Base-by-base conservation (phyloP, 2,888 invertebrate species). In the Chloroclysta siterata region DNA sequence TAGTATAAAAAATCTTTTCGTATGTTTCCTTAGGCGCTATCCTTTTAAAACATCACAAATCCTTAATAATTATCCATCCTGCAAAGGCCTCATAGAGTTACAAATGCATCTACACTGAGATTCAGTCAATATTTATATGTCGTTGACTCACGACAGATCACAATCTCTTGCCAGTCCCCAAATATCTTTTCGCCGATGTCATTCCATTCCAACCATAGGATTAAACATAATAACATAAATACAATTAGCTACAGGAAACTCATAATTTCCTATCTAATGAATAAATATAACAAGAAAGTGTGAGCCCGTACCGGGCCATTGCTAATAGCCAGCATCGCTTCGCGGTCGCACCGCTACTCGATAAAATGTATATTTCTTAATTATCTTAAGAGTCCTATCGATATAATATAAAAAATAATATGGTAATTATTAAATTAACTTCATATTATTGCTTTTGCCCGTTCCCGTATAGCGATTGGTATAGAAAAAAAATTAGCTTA, bases 91-190 rank as follows among this genome's bases (percentile, higher is more conserved):
- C 93, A 91, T 91, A 89, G 92, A 93, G 90, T 92, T 89, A 91
- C 88, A 92, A 93, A 93, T 93, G 93, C 93, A 93, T 93, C 93
- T 93, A 93, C 90, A 90, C 87, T 93, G 93, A 93, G 93, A 93
- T 93, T 93, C 93, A 93, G 93, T 93, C 93, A 91, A 89, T 93
- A 90, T 93, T 93, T 93, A 92, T 93, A 91, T 88, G 93, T 93
- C 93, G 93, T 88, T 92, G 93, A 93, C 93, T 85, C 85, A 90
- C 93, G 93, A 93, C 93, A 87, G 90, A 93, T 93, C 93, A 93
- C 93, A 93, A 90, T 92, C 93, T 91, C 90, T 90, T 86, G 89
- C 90, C 91, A 91, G 89, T 91, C 87, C 90, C 86, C 87, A 80
- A 81, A 81, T 85, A 85, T 89, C 86, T 84, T 83, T 65, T 76